A percentile compares a stretch with the other conserved stretches of the same genome.
phyloP scores from a whole-genome alignment of 2,797 vertebrate genomes.

The Lacerta agilis region DNA sequence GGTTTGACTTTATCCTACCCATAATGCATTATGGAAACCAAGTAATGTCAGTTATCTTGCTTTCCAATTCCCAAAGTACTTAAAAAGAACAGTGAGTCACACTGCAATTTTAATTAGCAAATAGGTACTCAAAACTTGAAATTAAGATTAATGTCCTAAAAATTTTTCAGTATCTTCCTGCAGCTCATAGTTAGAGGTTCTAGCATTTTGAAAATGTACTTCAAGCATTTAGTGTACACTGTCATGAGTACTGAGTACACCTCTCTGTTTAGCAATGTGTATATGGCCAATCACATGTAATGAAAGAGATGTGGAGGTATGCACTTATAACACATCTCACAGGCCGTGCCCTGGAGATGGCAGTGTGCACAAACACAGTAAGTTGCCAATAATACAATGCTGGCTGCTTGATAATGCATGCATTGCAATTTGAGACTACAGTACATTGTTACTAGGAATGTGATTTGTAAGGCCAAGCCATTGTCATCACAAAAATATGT shows the following conservation, averaged over 20 bases:
- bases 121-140: constrained; percentile 62
- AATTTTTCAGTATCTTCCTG: constrained; percentile 44
- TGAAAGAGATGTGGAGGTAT: neutral
- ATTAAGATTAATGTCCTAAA: constrained; percentile 56
- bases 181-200: neutral
- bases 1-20: constrained; percentile 39
- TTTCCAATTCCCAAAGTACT: constrained; percentile 44
- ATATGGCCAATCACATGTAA: neutral
- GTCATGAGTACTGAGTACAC: neutral
- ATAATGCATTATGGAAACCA: constrained; percentile 21
- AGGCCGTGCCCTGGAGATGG: neutral
- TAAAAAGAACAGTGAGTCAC: constrained; percentile 47
- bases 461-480: neutral
- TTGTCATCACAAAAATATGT: neutral
- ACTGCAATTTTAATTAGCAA: constrained; percentile 36
- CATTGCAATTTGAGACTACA: neutral
- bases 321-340: neutral
- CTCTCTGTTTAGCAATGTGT: neutral
- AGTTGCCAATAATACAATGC: too few relatives aligned
- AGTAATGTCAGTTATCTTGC: constrained; percentile 46
- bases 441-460: neutral
- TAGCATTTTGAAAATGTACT: neutral
- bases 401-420: neutral
- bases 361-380: neutral
- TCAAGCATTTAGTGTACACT: neutral